Percentiles rank a stretch among this genome's conserved stretches.
Conservation (phyloP, 2,888 invertebrate genomes). For the Octonoba sinensis region DNA sequence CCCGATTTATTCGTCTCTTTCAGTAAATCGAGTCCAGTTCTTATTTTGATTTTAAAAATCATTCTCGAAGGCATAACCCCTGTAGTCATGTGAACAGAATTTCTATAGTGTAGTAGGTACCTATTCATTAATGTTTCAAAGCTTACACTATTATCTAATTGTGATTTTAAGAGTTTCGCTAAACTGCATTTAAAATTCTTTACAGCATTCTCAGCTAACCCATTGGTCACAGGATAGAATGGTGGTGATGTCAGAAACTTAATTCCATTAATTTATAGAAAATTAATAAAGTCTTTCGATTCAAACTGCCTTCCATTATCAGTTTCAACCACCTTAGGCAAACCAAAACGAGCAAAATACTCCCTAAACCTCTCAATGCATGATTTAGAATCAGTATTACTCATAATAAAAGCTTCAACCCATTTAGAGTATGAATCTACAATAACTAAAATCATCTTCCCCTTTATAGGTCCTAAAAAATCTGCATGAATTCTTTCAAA, state of each 20-base stretch:
- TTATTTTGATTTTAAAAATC: not conserved
- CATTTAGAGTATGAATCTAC: not conserved
- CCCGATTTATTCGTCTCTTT: too few relatives aligned
- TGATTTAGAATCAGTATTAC: not conserved
- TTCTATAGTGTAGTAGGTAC: conserved; percentile 4
- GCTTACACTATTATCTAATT: not conserved
- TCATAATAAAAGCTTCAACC: conserved; percentile 17
- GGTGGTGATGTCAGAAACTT: conserved; percentile 14
- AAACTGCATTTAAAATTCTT: conserved; percentile 1
- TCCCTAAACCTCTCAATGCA: conserved; percentile 6
- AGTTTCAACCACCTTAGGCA: not conserved
- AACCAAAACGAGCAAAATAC: not conserved
- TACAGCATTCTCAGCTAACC: conserved; percentile 10
- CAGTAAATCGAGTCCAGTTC: not conserved
- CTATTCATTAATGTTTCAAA: conserved; percentile 7
- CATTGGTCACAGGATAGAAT: conserved; percentile 14
- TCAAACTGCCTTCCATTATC: not conserved
- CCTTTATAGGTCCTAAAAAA: too few relatives aligned
- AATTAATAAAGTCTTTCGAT: not conserved
- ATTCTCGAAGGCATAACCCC: conserved; percentile 5
- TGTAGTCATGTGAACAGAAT: conserved; percentile 1
- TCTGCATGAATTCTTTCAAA: too few relatives aligned
- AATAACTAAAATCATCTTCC: too few relatives aligned
- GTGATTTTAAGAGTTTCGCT: conserved; percentile 1
- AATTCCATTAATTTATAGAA: too few relatives aligned